Conservation (phyloP, 2,888 invertebrate species). For the Mythimna loreyi region DNA sequence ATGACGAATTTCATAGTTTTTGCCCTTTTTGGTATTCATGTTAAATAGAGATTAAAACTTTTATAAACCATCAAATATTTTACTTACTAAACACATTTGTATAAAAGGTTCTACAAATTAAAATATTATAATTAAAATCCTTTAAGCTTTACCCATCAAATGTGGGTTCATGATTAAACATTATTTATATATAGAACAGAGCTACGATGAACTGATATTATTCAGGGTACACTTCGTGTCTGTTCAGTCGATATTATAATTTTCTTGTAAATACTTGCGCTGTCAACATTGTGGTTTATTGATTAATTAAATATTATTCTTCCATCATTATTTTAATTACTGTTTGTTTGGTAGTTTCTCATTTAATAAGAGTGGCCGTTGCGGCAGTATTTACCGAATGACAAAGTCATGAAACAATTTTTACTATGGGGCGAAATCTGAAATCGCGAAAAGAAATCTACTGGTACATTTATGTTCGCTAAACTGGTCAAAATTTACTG, state of each 20-base stretch:
- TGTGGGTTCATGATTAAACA: background rate
- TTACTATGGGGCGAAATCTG: too few species aligned
- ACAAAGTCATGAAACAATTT: too few species aligned
- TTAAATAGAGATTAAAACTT: slow-evolving; percentile 15
- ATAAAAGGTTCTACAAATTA: background rate
- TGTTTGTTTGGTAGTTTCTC: too few species aligned
- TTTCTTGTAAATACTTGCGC: background rate
- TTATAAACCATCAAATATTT: background rate
- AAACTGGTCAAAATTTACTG: too few species aligned
- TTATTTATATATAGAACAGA: background rate
- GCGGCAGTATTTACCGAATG: too few species aligned
- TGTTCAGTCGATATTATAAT: background rate
- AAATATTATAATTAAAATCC: slow-evolving; percentile 1
- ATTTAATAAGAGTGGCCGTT: too few species aligned
- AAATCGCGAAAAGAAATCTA: too few species aligned
- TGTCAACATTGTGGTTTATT: too few species aligned
- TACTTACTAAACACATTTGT: background rate
- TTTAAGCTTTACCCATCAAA: background rate
- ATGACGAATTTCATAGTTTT: background rate
- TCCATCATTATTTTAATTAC: too few species aligned
- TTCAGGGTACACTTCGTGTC: background rate
- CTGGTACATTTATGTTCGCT: too few species aligned
- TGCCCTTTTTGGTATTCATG: background rate
- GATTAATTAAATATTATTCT: too few species aligned
- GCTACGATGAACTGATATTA: background rate